A percentile compares a stretch with the other conserved stretches of the same genome.
Evolutionary conservation across 2,797 vertebrate species (phyloP).

Genomic region (Sitta carolinensis): DNA sequence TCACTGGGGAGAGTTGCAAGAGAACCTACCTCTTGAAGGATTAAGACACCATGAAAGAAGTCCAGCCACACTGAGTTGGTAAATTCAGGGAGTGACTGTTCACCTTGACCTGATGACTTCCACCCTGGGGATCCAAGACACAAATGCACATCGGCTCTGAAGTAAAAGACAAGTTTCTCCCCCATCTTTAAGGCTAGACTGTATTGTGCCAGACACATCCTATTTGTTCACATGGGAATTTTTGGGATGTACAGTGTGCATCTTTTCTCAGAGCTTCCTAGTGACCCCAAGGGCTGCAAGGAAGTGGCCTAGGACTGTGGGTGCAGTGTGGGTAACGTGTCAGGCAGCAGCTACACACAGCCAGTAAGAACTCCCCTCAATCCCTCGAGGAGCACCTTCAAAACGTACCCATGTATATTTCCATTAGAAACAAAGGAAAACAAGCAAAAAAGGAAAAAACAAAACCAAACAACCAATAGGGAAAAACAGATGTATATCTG

Average conservation of each 20-base stretch:
- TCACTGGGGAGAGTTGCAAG: neutral
- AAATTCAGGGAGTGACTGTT: neutral
- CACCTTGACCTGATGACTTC: neutral
- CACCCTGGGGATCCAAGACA: neutral
- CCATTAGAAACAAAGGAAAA: neutral
- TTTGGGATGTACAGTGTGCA: neutral
- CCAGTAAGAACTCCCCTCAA: neutral
- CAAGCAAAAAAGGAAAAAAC: neutral
- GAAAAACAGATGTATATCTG: neutral
- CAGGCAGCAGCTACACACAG: neutral
- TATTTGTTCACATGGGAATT: neutral
- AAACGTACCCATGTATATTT: fast-evolving
- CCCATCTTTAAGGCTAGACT: neutral
- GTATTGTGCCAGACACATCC: neutral
- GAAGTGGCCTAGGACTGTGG: too few relatives aligned
- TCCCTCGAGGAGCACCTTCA: neutral
- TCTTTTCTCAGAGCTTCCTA: neutral
- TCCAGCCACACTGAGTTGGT: fast-evolving
- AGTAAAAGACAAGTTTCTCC: neutral
- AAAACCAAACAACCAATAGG: neutral
- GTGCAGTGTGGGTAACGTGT: too few relatives aligned
- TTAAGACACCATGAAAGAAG: neutral
- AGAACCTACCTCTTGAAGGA: neutral
- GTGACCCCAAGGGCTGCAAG: neutral
- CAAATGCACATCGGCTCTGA: neutral